Conservation (phyloP, 2,888 invertebrate genomes). For the Drosophila incognita region DNA sequence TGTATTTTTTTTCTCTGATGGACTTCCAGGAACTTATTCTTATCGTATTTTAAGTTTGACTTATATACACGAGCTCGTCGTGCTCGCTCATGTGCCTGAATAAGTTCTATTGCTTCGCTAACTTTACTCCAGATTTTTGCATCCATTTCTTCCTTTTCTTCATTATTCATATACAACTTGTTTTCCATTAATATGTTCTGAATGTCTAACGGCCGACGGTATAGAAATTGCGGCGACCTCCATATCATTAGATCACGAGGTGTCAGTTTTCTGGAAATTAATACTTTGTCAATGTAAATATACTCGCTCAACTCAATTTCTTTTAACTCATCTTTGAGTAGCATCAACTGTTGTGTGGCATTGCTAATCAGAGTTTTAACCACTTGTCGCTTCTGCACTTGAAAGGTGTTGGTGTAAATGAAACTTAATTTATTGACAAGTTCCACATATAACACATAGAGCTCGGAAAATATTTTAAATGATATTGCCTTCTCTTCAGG, state of each 20-base stretch:
- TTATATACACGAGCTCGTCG: conserved; percentile 77
- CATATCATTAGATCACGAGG: conserved; percentile 87
- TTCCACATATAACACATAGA: conserved; percentile 81
- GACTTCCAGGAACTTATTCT: conserved; percentile 56
- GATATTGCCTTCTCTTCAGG: conserved; percentile 67
- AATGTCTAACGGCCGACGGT: conserved; percentile 83
- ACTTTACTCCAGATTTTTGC: conserved; percentile 63
- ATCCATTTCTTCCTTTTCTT: conserved; percentile 48
- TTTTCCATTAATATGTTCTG: conserved; percentile 75
- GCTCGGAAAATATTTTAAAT: conserved; percentile 80
- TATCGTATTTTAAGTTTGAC: conserved; percentile 65
- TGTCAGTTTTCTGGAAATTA: conserved; percentile 88
- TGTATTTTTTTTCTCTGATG: conserved; percentile 51
- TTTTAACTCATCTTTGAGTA: conserved; percentile 86
- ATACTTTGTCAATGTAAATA: conserved; percentile 89
- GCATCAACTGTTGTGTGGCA: conserved; percentile 85
- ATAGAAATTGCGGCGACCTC: conserved; percentile 81
- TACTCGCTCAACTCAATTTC: conserved; percentile 86
- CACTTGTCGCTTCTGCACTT: conserved; percentile 83
- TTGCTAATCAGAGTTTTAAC: conserved; percentile 75
- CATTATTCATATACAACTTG: conserved; percentile 61
- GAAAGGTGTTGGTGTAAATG: conserved; percentile 82
- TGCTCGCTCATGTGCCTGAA: conserved; percentile 86
- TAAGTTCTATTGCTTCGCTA: conserved; percentile 77
- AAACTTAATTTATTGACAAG: conserved; percentile 82